Conservation (phyloP, 2,797 vertebrate species). For the Anableps anableps region DNA sequence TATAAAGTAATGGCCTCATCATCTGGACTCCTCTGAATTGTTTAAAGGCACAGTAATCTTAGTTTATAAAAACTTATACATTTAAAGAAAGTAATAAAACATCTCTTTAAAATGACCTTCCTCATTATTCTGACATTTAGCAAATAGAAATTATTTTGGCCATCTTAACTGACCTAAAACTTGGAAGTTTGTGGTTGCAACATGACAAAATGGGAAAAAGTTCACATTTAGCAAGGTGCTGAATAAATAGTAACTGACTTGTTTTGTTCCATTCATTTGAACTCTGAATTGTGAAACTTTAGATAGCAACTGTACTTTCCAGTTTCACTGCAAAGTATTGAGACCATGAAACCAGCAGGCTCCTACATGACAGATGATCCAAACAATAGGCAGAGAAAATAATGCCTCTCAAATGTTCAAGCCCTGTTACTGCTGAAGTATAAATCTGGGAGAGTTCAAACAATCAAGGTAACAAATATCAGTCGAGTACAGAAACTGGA, state of each 20-base stretch:
- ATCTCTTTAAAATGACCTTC: too few relatives aligned
- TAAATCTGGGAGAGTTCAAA: background rate
- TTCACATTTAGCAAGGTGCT: too few relatives aligned
- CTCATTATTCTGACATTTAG: too few relatives aligned
- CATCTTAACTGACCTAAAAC: background rate
- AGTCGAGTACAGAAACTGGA: slow-evolving; percentile 18
- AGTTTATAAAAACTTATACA: too few relatives aligned
- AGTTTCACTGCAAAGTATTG: background rate
- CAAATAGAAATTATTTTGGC: too few relatives aligned
- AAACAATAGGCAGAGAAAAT: slow-evolving; percentile 27
- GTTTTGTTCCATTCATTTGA: background rate
- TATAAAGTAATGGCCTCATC: too few relatives aligned
- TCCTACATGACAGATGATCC: background rate
- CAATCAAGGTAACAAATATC: background rate
- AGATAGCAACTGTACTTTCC: background rate
- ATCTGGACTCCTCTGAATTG: background rate
- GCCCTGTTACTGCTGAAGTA: background rate
- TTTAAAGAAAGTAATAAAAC: too few relatives aligned
- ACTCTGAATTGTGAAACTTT: background rate
- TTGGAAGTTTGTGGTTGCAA: background rate
- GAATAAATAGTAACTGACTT: background rate
- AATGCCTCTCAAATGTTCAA: background rate
- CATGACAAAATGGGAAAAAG: background rate
- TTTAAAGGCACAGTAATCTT: too few relatives aligned
- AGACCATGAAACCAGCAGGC: background rate